Base-by-base conservation (phyloP, 2,888 invertebrate species). In the Leptodirus hochenwartii region DNA sequence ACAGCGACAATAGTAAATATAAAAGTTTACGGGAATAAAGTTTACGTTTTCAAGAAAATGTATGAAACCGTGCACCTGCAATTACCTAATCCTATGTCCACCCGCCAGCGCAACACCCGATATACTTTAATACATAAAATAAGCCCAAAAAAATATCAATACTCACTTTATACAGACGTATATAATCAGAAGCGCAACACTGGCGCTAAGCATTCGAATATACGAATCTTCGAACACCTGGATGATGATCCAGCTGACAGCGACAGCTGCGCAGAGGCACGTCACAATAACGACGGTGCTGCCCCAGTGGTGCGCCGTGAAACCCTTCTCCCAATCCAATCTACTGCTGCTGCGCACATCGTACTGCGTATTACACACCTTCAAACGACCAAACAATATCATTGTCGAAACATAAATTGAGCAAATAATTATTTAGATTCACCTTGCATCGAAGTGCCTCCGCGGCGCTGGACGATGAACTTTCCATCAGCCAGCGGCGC, bases 401-500 rank as follows among this genome's bases (percentile, higher is more conserved):
- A n/a, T n/a, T 8, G 6, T 20, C n/a, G 20, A n/a, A 20, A 20
- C 8, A 20, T n/a, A 20, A 20, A 20, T 20, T 20, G 20, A 20
- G 6, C 20, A 20, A 6, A 20, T 20, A n/a, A 8, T 6, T 20
- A 20, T 20, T 20, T n/a, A 20, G n/a, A 8, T 20, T 20, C 20
- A 20, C 20, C 20, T 20, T 20, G 20, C 20, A 20, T n/a, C 20
- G 6, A 6, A 20, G n/a, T n/a, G 20, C 20, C n/a, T 6, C 8
- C 11, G 40, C 38, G 5, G 39, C 32, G 28, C 42, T 44, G 2
- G 50, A 43, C 8, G 33, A 27, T 9, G 9, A 9, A 36, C 50
- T 85, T 65, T 88, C 87, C 30, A 87, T 77, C 2, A 90, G 68
- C 88, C 88, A 88, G 37, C 81, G 68, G 35, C 82, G 66, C 31